Base-by-base conservation (phyloP, 2,888 invertebrate genomes). In the Hemistola chrysoprasaria region DNA sequence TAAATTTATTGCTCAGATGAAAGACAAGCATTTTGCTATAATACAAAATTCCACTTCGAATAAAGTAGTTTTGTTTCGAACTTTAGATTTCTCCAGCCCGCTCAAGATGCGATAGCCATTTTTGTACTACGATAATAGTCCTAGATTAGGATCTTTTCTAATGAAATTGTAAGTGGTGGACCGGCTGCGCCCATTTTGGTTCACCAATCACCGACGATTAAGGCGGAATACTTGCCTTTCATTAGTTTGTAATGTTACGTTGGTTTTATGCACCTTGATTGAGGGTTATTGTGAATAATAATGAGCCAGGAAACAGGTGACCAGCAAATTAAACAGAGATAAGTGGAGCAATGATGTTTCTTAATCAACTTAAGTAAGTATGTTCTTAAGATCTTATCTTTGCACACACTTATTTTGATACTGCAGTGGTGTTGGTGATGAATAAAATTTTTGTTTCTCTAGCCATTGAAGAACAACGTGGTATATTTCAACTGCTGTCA, bases 111-210 rank as follows among this genome's bases (percentile, higher is more conserved):
- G 84, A 85, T 85, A 85, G 83, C 86, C 85, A 64, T 82, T 63
- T 74, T 58, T 56, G 80, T 65, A 65, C 58, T 71, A 78, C 77
- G 81, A 81, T 82, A 84, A 81, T 81, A 70, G 78, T 51, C 62
- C 60, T 41, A 75, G 84, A 85, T 85, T 75, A 71, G 62, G 68
- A 85, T 86, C 85, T 68, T 71, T 70, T 69, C 60, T 58, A 83
- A 81, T 71, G 83, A 85, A 85, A 86, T 77, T 71, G 81, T 73
- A 82, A 83, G 82, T 79, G 70, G 68, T 62, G 52, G 59, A 56
- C 63, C 59, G 58, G 62, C 47, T 53, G 54, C 57, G 54, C 50
- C 75, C 70, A 65, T 78, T 73, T 75, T 62, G 35, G 68, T 71
- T 16, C 39, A 44, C 54, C 59, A 55, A 64, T 16, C 39, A 44